These are phyloP conservation scores for Parnassius mnemosyne DNA, from an alignment of 2,888 invertebrate species.

Conservation along the genomic window DNA sequence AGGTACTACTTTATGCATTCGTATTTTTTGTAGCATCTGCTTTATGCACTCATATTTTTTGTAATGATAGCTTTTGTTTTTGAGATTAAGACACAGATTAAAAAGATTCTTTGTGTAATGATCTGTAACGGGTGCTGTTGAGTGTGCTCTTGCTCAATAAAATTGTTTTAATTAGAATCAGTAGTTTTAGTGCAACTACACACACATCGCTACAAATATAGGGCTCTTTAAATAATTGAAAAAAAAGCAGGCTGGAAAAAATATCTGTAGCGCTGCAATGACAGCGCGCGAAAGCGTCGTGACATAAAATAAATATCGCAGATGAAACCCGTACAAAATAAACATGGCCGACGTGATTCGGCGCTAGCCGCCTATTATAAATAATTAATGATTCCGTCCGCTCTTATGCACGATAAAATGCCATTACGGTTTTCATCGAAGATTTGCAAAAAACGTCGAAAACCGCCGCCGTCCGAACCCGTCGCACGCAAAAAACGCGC, in stretches of 20 bases:
- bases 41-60: too few relatives aligned
- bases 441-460: constrained; percentile 70
- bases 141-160: too few relatives aligned
- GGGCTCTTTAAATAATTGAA: too few relatives aligned
- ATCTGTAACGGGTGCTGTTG: too few relatives aligned
- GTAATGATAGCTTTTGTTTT: too few relatives aligned
- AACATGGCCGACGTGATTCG: constrained; percentile 63
- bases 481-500: constrained; percentile 63
- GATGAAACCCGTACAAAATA: constrained; percentile 50
- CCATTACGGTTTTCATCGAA: constrained; percentile 79
- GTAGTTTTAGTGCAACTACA: too few relatives aligned
- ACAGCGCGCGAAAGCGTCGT: constrained; percentile 45
- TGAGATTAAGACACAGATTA: too few relatives aligned
- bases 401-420: constrained; percentile 80
- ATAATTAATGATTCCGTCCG: constrained; percentile 78
- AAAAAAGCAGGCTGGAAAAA: constrained; percentile 24
- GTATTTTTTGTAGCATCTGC: too few relatives aligned
- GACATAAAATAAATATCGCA: constrained; percentile 44
- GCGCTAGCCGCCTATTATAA: constrained; percentile 78
- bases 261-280: constrained; percentile 22
- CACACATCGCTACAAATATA: too few relatives aligned
- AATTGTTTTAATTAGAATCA: too few relatives aligned
- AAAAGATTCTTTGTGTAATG: too few relatives aligned
- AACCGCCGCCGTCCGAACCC: constrained; percentile 67
- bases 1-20: too few relatives aligned